These are phyloP conservation scores for Ctenoplectra terminalis DNA, from an alignment of 1,140 invertebrate genomes.

Conservation along the genomic window DNA sequence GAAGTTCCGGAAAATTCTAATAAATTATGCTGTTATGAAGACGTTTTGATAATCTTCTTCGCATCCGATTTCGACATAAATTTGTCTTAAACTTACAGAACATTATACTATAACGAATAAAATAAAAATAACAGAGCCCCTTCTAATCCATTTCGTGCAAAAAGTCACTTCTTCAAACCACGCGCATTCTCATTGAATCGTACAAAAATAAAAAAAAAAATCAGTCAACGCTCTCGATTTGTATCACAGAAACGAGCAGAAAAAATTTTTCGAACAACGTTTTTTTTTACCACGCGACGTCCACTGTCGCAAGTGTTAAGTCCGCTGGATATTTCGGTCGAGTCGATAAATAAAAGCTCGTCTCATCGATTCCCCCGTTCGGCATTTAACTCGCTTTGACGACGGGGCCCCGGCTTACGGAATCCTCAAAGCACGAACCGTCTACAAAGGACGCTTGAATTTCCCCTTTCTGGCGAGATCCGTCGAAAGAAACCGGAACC, in stretches of 20 bases:
- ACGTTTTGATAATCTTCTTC: no score
- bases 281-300: no score
- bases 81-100: no score
- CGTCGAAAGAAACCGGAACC: slow-evolving; percentile 65
- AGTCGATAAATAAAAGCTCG: slow-evolving; percentile 50
- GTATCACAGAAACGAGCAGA: background rate
- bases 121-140: no score
- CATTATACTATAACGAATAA: no score
- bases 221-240: background rate
- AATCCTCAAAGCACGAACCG: slow-evolving; percentile 45
- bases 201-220: no score
- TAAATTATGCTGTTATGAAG: slow-evolving; percentile 18
- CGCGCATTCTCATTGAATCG: background rate
- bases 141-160: no score
- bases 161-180: background rate
- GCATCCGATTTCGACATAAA: no score
- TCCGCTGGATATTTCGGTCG: slow-evolving; percentile 34
- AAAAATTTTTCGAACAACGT: no score
- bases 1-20: slow-evolving; percentile 17
- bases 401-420: slow-evolving; percentile 33
- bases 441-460: slow-evolving; percentile 64
- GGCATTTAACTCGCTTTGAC: slow-evolving; percentile 40
- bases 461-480: slow-evolving; percentile 59
- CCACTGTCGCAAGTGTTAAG: background rate
- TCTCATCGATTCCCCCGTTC: slow-evolving; percentile 37